Conservation (phyloP, 2,113 vertebrate species). For the Xiphias gladius region DNA sequence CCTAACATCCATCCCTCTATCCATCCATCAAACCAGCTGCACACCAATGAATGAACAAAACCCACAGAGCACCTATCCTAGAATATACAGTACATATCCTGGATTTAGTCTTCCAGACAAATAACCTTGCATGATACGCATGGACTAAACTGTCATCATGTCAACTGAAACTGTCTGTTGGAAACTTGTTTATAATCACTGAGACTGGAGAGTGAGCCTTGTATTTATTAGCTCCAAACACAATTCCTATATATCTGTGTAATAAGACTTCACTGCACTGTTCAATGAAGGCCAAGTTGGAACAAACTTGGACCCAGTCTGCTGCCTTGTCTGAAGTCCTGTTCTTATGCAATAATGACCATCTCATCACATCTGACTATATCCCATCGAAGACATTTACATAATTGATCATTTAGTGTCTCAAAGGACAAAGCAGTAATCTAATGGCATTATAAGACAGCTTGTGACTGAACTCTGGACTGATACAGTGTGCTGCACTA, state of each 20-base stretch:
- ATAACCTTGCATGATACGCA: slow-evolving; percentile 14
- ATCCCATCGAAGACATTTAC: slow-evolving; percentile 34
- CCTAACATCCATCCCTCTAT: slow-evolving; percentile 13
- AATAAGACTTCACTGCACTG: neutral
- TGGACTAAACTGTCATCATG: slow-evolving; percentile 4
- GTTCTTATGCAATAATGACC: slow-evolving; percentile 44
- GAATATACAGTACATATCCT: neutral
- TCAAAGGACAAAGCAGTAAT: slow-evolving; percentile 10
- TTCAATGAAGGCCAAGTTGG: neutral
- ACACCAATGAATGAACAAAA: slow-evolving; percentile 37
- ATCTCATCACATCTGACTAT: slow-evolving; percentile 28
- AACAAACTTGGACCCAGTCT: slow-evolving; percentile 15
- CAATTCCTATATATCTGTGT: slow-evolving; percentile 18
- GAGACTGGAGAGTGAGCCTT: neutral
- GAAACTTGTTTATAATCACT: neutral
- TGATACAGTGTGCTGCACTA: neutral
- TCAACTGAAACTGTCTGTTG: neutral
- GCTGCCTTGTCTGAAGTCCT: slow-evolving; percentile 18
- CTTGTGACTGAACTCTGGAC: neutral
- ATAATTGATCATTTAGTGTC: slow-evolving; percentile 30
- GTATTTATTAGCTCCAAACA: slow-evolving; percentile 15
- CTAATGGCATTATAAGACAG: neutral
- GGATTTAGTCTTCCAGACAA: slow-evolving; percentile 10
- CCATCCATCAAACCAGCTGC: slow-evolving; percentile 36
- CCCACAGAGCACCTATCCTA: neutral